phyloP scores from a whole-genome alignment of 2,113 vertebrate genomes.

The Pelusios castaneus region DNA sequence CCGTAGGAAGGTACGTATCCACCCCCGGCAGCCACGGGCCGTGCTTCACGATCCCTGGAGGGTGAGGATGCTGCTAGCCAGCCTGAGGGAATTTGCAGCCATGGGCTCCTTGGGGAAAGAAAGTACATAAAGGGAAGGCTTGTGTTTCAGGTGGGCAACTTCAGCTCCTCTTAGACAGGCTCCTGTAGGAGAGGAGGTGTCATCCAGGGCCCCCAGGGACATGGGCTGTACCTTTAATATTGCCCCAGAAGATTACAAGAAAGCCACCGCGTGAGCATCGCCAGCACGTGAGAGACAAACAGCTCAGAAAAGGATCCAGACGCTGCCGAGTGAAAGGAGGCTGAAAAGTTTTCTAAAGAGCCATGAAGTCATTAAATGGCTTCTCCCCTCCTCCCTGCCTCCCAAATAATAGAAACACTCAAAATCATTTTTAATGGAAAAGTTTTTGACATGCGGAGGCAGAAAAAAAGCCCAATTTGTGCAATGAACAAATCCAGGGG shows the following conservation, averaged over 20 bases:
- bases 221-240: neutral
- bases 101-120: neutral
- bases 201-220: neutral
- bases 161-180: neutral
- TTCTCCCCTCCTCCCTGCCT: neutral
- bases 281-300: rapidly evolving
- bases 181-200: neutral
- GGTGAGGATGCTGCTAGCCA: neutral
- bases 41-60: neutral
- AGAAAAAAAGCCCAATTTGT: neutral
- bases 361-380: neutral
- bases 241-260: neutral
- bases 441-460: neutral
- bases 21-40: no score
- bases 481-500: neutral
- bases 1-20: neutral
- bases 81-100: neutral
- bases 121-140: neutral
- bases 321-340: rapidly evolving
- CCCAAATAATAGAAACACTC: neutral
- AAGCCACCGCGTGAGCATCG: neutral
- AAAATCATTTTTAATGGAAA: neutral
- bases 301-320: rapidly evolving
- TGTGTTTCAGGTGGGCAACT: neutral
- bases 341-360: neutral